Base-by-base conservation (phyloP, 2,113 vertebrate genomes). In the Stigmatopora nigra region DNA sequence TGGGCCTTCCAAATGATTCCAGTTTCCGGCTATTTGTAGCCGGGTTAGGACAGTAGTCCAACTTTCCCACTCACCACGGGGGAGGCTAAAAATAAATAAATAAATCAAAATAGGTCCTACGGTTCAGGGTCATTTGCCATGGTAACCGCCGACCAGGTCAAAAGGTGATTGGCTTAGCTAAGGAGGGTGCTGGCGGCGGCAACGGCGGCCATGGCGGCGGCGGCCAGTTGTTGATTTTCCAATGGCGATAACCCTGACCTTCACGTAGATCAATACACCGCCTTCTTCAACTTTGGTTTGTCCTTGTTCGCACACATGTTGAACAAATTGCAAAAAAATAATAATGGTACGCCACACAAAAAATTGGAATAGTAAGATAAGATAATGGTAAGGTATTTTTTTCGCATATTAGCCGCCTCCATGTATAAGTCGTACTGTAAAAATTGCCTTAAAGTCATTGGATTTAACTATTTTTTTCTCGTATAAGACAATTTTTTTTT, bases 281-380 rank as follows among this genome's bases (percentile, higher is more conserved):
- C 72, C 85, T 87, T 74, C 85, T 85, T 87, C 86, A 88, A 85
- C 85, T 85, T 88, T 84, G 77, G 86, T 87, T 88, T 87, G 87
- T 85, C 81, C 82, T 83, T 67, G 76, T 85, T 88, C 84, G 75
- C 71, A 77, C 44, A n/a, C 9, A 46, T 69, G 82, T 80, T 72
- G 59, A 77, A 60, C 67, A 48, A 61, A 74, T 83, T 68, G 81
- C 17, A n/a, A 17, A 19, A 71, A 65, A 72, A 82, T n/a, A n/a
- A 80, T 88, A 72, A 79, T 70, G 71, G 31, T 61, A 1, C 38
- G 44, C 17, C 19, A 62, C 61, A 70, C 19, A 44, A 8, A 57
- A 67, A 78, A 65, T 17, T 17, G 25, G 17, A 41, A 41, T 2
- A 61, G 10, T 41, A 60, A n/a, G 36, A 60, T 14, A 31, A 48